Evolutionary conservation across 92 coral and sea anemone species (phyloP), one percentile per base, ranked within the genome.

Genomic region (Zoanthus sansibaricus): DNA sequence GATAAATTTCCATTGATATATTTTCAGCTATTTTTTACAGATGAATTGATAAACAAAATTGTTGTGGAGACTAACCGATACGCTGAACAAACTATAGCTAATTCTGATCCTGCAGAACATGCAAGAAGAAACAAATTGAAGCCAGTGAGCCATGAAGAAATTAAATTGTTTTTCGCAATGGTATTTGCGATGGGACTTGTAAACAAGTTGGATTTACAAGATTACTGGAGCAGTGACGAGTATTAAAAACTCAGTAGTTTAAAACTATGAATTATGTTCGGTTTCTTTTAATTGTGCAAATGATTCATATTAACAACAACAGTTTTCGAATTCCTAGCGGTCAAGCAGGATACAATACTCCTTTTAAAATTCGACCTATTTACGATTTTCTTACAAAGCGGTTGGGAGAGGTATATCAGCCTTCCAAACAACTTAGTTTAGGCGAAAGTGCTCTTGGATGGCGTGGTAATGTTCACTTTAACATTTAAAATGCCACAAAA

Each of bases 351-450:
- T 80, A 82, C 68, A 83, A 86, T 42, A 69, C 72, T 8, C 66
- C 87, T 13, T 87, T 74, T 75, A 93, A 90, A 72, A 68, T 90
- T 47, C 66, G 92, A 76, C 93, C 95, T n/a, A 71, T 88, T 68
- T 87, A 75, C 14, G 88, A 93, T 16, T 70, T 79, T 54, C 72
- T 93, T 37, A 78, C 61, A 17, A 52, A 69, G 25, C 72, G 71
- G 30, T 90, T 90, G 73, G 14, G 69, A 72, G 71, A 66, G 46
- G 77, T 79, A 0, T 75, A 51, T 14, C 44, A 48, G 46, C 79
- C 44, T 21, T 1, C 8, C n/a, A 58, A 76, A 77, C 52, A 86
- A 33, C 45, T 79, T 20, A 66, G 82, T 17, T 20, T 86, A 18
- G 87, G 71, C 51, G 87, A 86, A 82, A 86, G 80, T 58, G 70